Conservation (phyloP, 2,113 vertebrate species). For the Urocitellus parryii region DNA sequence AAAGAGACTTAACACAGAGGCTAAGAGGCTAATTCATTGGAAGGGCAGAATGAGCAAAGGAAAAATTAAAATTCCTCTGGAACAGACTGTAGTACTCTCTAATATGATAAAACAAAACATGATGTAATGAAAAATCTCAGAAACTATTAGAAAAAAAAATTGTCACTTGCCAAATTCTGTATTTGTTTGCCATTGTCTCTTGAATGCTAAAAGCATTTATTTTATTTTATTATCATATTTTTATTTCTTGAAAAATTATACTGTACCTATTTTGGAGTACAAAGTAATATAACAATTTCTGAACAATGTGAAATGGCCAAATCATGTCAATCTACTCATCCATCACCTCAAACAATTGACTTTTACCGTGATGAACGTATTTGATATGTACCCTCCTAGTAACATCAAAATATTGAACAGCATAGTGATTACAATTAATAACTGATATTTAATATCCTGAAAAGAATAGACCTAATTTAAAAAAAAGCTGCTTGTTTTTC, state of each 20-base stretch:
- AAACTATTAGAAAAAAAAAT: not conserved
- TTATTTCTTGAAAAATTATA: not conserved
- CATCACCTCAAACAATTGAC: not conserved
- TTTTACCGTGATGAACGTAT: not conserved
- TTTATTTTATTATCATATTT: not conserved
- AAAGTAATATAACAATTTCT: not conserved
- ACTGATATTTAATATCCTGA: too few species aligned
- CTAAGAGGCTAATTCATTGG: not conserved
- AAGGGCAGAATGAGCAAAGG: not conserved
- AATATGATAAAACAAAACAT: not conserved
- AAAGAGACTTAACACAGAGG: not conserved
- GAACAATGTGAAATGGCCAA: not conserved
- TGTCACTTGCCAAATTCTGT: not conserved
- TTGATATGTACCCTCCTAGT: not conserved
- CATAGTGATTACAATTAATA: not conserved
- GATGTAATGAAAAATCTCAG: not conserved
- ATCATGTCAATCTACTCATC: not conserved
- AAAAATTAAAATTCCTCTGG: not conserved
- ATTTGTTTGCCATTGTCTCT: not conserved
- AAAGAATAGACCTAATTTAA: too few species aligned
- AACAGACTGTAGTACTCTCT: not conserved
- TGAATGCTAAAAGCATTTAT: not conserved
- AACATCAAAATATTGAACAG: not conserved
- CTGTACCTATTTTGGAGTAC: not conserved
- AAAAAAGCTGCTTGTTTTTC: too few species aligned